phyloP scores from a whole-genome alignment of 2,113 vertebrate species.

The Cyanocitta stelleri region DNA sequence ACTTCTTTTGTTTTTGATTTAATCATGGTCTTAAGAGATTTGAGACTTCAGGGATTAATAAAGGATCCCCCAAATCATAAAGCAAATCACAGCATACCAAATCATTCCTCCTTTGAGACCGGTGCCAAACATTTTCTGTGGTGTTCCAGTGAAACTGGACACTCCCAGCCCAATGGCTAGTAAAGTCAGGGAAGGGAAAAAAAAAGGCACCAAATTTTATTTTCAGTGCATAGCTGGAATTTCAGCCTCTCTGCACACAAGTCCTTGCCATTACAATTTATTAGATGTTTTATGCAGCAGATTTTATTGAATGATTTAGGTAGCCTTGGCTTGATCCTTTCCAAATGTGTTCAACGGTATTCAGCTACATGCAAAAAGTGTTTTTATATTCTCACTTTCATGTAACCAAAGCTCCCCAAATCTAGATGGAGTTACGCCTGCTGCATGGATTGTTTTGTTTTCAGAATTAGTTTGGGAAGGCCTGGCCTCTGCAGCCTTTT shows the following conservation, averaged over 20 bases:
- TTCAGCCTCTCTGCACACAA: conserved; percentile 15
- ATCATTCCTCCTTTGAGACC: conserved; percentile 42
- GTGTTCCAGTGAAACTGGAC: conserved; percentile 52
- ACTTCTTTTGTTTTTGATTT: not conserved
- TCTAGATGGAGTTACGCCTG: not conserved
- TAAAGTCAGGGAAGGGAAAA: conserved; percentile 47
- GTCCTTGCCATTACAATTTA: conserved; percentile 27
- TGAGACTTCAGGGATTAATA: conserved; percentile 48
- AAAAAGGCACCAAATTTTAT: conserved; percentile 41
- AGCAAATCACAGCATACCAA: conserved; percentile 45
- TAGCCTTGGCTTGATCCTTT: conserved; percentile 42
- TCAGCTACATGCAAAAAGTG: not conserved
- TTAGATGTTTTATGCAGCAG: conserved; percentile 28
- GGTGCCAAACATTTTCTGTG: conserved; percentile 29
- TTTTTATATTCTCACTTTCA: conserved; percentile 32
- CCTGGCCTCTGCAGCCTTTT: not conserved
- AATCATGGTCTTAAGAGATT: conserved; percentile 51
- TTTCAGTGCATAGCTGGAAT: conserved; percentile 25
- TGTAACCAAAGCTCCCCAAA: conserved; percentile 10
- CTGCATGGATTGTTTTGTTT: not conserved
- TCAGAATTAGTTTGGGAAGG: not conserved
- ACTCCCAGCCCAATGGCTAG: conserved; percentile 42
- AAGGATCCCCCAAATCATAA: conserved; percentile 38
- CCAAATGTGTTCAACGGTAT: conserved; percentile 15
- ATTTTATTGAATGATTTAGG: conserved; percentile 51